phyloP scores from a whole-genome alignment of 2,797 vertebrate species.

The Phrynocephalus forsythii region DNA sequence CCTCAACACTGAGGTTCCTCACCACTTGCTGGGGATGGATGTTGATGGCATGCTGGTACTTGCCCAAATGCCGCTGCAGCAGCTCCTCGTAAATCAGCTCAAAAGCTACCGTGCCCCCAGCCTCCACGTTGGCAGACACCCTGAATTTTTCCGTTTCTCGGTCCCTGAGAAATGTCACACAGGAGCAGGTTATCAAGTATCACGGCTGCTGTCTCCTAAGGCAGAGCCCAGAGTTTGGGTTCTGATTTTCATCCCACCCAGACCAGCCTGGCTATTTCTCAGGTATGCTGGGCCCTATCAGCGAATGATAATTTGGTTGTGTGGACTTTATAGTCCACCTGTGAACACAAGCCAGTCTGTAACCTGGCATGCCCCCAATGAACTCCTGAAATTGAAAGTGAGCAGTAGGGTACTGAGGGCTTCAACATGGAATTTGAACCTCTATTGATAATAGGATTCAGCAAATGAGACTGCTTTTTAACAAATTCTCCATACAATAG shows the following conservation, averaged over 20 bases:
- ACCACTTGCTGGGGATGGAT: slow-evolving; percentile 82
- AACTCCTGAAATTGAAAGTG: neutral
- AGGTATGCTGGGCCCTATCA: neutral
- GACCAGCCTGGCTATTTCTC: neutral
- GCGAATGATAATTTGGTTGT: neutral
- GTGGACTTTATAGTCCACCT: neutral
- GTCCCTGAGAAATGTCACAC: slow-evolving; percentile 72
- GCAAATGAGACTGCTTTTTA: neutral
- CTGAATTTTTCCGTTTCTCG: slow-evolving; percentile 86
- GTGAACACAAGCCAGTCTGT: neutral
- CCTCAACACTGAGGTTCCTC: slow-evolving; percentile 83
- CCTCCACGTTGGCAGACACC: slow-evolving; percentile 83
- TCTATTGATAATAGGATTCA: neutral
- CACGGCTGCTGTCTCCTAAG: neutral
- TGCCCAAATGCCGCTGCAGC: slow-evolving; percentile 80
- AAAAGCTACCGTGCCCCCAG: slow-evolving; percentile 80
- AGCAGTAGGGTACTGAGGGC: neutral
- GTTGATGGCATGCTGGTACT: slow-evolving; percentile 83
- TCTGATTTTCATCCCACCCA: neutral
- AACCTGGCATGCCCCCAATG: no score
- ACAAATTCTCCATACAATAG: no score
- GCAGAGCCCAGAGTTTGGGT: neutral
- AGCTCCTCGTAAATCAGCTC: slow-evolving; percentile 84
- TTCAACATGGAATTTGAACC: neutral
- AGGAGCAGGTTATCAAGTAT: no score